Evolutionary conservation across 2,888 invertebrate species (phyloP), one percentile per base, ranked within the genome.

Genomic region (Anodontia alba): DNA sequence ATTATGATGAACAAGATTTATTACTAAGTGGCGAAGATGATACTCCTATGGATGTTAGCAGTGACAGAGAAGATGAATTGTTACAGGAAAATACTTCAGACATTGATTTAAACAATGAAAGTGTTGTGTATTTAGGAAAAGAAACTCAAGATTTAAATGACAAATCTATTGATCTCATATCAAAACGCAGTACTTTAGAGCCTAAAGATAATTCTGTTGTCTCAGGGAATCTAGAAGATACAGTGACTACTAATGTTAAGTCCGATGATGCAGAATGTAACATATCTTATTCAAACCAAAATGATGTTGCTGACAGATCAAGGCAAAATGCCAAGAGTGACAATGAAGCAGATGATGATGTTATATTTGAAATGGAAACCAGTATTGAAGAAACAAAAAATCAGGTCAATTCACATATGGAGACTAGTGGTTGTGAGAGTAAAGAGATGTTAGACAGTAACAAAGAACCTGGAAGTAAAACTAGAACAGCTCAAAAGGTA

Each of bases 41-140:
- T 46, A 49, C 46, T 70, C 46, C 10, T 5, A 62, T 84, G 81
- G 84, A 81, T 26, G 71, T 84, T 33, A 81, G 76, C 20, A 84
- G 81, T 81, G 84, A 84, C 38, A 78, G 73, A 54, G 82, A 82
- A 73, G 78, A 78, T 73, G 73, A 68, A 26, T 36, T 82, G 29
- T 42, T 82, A 23, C 42, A 69, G 38, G 69, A 69, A 8, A 26
- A 29, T 26, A 2, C 69, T 33, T 43, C 42, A 1, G 26, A 23
- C 3, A 29, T 38, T 38, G 46, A 43, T 23, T 8, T 46, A 3
- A 26, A 29, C 7, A 29, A 26, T 62, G 62, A 62, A 62, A 62
- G 62, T 62, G 62, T 62, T 62, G 62, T 62, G 62, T 62, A 10
- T 33, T 33, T 62, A 20, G 33, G 62, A 17, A 23, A 31, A 31